Base-by-base conservation (phyloP, 2,888 invertebrate species). In the Dendrolimus houi region DNA sequence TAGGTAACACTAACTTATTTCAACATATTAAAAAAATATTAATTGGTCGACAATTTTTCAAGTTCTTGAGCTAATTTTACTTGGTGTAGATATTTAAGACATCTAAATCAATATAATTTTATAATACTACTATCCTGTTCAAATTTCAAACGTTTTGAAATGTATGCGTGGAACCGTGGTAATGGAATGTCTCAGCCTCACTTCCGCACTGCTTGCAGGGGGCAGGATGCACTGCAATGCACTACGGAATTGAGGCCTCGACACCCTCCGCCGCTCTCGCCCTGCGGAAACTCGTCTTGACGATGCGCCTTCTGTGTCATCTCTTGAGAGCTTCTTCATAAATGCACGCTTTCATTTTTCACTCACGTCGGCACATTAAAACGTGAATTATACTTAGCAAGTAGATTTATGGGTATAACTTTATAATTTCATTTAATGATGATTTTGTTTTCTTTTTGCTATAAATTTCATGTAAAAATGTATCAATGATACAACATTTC, bases 161-260 rank as follows among this genome's bases (percentile, higher is more conserved):
- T 3, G 29, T 29, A 29, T 29, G 29, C 29, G 29, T 29, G 6
- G 13, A 55, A 41, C 8, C 54, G 56, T 56, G 47, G 54, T n/a
- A 58, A 41, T 53, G 54, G 83, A 77, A 72, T 81, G 74, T 74
- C 90, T 92, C 92, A 92, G 84, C 94, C 95, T 96, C 96, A 96
- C 94, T 96, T 95, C 96, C 96, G 95, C 96, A 95, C 95, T 96
- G 96, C 96, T 96, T 96, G 96, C 96, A 96, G 95, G 94, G 91
- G 92, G 92, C 92, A 83, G 81, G 85, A 92, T 89, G 95, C 95
- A 96, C 96, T 96, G 96, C 96, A 96, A 96, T 96, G 96, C 96
- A 96, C 96, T 96, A 96, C 96, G 96, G 96, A 96, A 96, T 96
- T 96, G 96, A 96, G 92, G 94, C 87, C 92, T 93, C 91, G 92